Conservation (phyloP, 2,797 vertebrate species). For the Fistularia commersonii region DNA sequence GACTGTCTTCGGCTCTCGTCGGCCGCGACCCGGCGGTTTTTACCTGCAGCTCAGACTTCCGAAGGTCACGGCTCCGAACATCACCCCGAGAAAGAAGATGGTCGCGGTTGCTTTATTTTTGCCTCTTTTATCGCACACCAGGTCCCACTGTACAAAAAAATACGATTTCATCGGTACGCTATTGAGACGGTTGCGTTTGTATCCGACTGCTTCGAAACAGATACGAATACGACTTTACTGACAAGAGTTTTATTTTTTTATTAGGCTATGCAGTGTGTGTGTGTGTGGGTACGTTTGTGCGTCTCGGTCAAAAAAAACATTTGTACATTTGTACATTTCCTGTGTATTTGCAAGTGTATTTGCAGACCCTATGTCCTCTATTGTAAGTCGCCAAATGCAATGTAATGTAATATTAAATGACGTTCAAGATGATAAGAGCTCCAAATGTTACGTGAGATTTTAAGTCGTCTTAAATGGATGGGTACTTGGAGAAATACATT, state of each 20-base stretch:
- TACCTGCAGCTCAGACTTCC: conserved; percentile 76
- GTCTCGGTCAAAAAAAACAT: background rate
- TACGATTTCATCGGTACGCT: background rate
- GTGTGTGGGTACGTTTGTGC: background rate
- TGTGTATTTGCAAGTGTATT: background rate
- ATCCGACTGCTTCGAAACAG: no score
- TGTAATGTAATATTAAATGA: no score
- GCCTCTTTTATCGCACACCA: conserved; percentile 70
- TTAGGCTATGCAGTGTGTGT: no score
- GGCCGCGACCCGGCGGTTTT: no score
- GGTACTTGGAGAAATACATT: conserved; percentile 13
- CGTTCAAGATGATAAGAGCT: no score
- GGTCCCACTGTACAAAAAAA: conserved; percentile 64
- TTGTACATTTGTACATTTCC: background rate
- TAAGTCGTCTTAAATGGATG: no score
- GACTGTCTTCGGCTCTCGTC: background rate
- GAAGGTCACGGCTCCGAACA: conserved; percentile 71
- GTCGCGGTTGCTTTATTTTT: conserved; percentile 70
- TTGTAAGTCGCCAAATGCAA: no score
- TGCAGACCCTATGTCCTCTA: no score
- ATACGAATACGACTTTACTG: no score
- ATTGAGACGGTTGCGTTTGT: no score
- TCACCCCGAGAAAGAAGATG: conserved; percentile 77
- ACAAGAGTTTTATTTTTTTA: background rate
- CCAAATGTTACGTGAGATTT: no score